Evolutionary conservation across 1,140 invertebrate genomes (phyloP).

Genomic region (Bemisia tabaci): DNA sequence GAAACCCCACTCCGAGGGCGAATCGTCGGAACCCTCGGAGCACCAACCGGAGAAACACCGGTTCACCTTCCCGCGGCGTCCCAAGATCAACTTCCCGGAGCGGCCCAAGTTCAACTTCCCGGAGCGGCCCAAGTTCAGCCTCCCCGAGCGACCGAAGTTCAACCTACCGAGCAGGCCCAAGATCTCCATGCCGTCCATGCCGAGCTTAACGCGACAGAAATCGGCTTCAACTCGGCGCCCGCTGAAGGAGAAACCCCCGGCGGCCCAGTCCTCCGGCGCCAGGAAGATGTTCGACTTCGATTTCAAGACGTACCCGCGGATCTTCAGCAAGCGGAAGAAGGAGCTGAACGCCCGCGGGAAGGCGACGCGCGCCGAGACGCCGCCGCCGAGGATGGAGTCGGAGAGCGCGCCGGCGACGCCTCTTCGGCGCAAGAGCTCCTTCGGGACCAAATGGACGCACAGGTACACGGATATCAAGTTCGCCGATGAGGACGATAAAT

Average conservation of each 20-base stretch:
- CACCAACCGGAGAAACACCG: too few relatives aligned
- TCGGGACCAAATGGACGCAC: conserved; percentile 12
- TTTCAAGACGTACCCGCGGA: conserved; percentile 56
- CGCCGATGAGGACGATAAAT: conserved; percentile 17
- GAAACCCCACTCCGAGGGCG: background rate
- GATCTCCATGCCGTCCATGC: conserved; percentile 20
- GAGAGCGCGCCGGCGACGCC: conserved; percentile 14
- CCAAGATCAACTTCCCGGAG: conserved; percentile 44
- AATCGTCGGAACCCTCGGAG: conserved; percentile 7
- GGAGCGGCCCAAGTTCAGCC: conserved; percentile 43
- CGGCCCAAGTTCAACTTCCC: conserved; percentile 43
- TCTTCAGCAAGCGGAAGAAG: conserved; percentile 47
- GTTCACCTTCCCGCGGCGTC: conserved; percentile 39
- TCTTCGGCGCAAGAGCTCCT: conserved; percentile 5
- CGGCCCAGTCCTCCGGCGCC: conserved; percentile 19
- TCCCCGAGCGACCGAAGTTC: conserved; percentile 38
- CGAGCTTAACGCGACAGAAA: too few relatives aligned
- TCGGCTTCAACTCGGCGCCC: too few relatives aligned
- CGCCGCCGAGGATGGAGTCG: conserved; percentile 15
- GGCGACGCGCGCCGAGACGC: conserved; percentile 16
- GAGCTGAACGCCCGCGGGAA: conserved; percentile 14
- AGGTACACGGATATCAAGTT: conserved; percentile 19
- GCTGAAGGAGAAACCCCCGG: conserved; percentile 30
- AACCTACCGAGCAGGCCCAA: conserved; percentile 25
- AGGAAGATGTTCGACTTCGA: conserved; percentile 34